Evolutionary conservation across 1,140 invertebrate species (phyloP).

Genomic region (Diachasmimorpha longicaudata): DNA sequence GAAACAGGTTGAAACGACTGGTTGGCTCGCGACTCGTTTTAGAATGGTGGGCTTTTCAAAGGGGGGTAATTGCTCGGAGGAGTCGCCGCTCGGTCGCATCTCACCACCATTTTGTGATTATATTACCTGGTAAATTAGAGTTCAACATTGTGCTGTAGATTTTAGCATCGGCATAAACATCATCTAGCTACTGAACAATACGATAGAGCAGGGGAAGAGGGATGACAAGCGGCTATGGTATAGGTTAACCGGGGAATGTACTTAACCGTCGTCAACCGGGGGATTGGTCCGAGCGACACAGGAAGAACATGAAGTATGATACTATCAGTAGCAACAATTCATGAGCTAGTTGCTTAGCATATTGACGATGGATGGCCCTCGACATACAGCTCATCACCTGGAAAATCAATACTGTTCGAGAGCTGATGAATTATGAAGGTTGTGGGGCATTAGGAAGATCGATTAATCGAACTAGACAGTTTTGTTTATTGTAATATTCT

Average conservation of each 20-base stretch:
- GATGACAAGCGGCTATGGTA: background rate
- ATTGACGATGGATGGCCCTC: conserved; percentile 13
- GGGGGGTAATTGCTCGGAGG: conserved; percentile 49
- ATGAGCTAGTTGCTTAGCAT: conserved; percentile 10
- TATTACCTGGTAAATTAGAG: conserved; percentile 22
- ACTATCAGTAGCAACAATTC: conserved; percentile 10
- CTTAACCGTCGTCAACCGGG: background rate
- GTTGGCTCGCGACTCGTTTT: conserved; percentile 7
- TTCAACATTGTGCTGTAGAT: background rate
- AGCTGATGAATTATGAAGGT: no score
- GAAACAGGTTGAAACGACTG: conserved; percentile 22
- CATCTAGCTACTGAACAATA: background rate
- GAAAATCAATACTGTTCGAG: conserved; percentile 1
- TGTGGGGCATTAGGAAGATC: no score
- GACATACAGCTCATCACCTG: background rate
- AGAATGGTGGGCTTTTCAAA: conserved; percentile 25
- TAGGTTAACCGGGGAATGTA: conserved; percentile 12
- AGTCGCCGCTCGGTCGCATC: conserved; percentile 38
- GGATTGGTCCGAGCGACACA: background rate
- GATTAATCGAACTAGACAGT: no score
- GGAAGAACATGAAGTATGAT: conserved; percentile 13
- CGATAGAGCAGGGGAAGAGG: background rate
- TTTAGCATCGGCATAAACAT: background rate
- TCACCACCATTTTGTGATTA: conserved; percentile 44
- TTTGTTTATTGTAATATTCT: no score